Evolutionary conservation across 2,888 invertebrate species (phyloP).

Genomic region (Eupithecia vulgata): DNA sequence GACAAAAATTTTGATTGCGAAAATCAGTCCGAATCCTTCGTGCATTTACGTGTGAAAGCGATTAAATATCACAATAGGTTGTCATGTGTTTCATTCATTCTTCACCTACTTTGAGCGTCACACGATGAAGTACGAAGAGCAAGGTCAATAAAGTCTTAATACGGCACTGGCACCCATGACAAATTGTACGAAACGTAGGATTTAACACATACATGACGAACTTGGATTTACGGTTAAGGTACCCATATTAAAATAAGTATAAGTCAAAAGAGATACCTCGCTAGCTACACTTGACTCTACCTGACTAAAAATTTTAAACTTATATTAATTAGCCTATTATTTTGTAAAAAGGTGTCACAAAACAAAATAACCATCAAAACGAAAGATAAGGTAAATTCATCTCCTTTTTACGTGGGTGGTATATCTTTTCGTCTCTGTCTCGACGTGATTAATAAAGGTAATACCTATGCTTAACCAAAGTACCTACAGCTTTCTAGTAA

Average conservation of each 20-base stretch:
- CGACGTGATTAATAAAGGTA: no score
- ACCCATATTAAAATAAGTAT: conserved; percentile 21
- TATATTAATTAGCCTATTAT: no score
- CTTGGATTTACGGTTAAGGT: conserved; percentile 48
- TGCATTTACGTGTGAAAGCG: conserved; percentile 51
- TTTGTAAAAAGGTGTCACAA: no score
- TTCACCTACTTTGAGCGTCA: conserved; percentile 48
- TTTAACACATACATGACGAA: conserved; percentile 43
- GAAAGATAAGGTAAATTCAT: no score
- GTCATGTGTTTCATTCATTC: conserved; percentile 43
- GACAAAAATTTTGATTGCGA: conserved; percentile 48
- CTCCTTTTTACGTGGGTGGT: no score
- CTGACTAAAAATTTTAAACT: no score
- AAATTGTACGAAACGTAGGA: conserved; percentile 33
- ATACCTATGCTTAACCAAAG: no score
- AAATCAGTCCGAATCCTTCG: conserved; percentile 47
- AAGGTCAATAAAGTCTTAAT: conserved; percentile 44
- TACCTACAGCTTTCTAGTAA: no score
- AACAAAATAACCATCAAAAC: no score
- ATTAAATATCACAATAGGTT: conserved; percentile 48
- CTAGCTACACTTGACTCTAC: no score
- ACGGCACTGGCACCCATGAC: conserved; percentile 19
- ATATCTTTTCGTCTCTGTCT: no score
- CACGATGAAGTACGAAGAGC: conserved; percentile 48
- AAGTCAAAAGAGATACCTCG: conserved; percentile 15